phyloP scores from a whole-genome alignment of 2,888 invertebrate genomes.

The Catocala nupta region DNA sequence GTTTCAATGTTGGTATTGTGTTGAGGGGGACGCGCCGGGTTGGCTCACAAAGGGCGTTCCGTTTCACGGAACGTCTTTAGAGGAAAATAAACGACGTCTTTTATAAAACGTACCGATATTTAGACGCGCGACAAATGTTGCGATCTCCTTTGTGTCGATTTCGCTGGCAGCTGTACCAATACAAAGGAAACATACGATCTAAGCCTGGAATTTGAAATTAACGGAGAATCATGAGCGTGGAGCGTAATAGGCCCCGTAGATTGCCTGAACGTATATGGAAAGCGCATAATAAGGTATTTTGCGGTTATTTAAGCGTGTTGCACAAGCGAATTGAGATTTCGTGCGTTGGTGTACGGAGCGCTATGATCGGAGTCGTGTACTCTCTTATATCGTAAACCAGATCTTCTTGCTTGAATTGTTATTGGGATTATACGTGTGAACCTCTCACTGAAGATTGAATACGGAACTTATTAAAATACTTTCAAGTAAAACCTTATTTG shows the following conservation, averaged over 20 bases:
- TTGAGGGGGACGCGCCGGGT: constrained; percentile 62
- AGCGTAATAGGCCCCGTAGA: constrained; percentile 79
- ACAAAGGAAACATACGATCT: constrained; percentile 78
- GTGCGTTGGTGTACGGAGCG: constrained; percentile 75
- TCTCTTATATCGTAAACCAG: constrained; percentile 73
- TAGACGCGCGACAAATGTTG: constrained; percentile 79
- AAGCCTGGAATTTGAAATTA: constrained; percentile 79
- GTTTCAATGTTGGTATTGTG: constrained; percentile 63
- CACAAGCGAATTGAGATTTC: constrained; percentile 85
- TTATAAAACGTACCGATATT: constrained; percentile 77
- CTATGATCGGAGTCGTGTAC: constrained; percentile 74
- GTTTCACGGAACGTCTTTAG: constrained; percentile 79
- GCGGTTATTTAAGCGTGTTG: constrained; percentile 85
- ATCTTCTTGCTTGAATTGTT: constrained; percentile 78
- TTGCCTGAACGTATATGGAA: constrained; percentile 85
- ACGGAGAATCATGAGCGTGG: constrained; percentile 78
- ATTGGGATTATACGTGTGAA: constrained; percentile 80
- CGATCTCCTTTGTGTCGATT: constrained; percentile 79
- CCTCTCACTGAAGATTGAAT: constrained; percentile 65
- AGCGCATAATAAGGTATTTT: constrained; percentile 86
- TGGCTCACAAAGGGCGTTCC: constrained; percentile 75
- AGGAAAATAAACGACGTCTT: constrained; percentile 74
- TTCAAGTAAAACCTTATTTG: constrained; percentile 53
- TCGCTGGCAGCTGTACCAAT: constrained; percentile 78
- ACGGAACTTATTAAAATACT: constrained; percentile 75